A percentile compares a stretch with the other conserved stretches of the same genome.
phyloP scores from a whole-genome alignment of 2,888 invertebrate genomes.

The Spilosoma lubricipeda region DNA sequence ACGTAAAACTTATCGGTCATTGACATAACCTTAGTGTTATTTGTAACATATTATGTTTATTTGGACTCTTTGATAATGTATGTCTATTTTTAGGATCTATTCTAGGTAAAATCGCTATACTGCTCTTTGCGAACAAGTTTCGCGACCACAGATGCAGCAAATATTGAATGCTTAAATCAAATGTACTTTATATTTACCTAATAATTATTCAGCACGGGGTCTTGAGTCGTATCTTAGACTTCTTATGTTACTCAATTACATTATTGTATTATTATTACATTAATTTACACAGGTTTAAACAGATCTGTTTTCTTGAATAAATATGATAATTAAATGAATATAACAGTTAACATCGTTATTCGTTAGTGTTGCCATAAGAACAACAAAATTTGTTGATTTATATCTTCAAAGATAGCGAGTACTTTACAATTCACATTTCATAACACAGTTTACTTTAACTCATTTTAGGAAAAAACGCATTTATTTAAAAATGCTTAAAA shows the following conservation, averaged over 20 bases:
- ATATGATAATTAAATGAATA: neutral
- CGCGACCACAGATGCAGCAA: neutral
- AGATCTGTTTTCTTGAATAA: neutral
- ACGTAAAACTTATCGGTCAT: constrained; percentile 4
- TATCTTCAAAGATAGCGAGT: neutral
- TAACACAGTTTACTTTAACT: too few species aligned
- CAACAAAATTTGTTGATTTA: neutral
- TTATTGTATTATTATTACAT: neutral
- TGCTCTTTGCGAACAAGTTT: neutral
- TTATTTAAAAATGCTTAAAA: too few species aligned
- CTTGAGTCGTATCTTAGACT: neutral
- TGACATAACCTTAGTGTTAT: constrained; percentile 7
- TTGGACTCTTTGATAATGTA: neutral
- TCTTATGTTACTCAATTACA: neutral
- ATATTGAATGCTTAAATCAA: too few species aligned
- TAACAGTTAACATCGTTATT: neutral
- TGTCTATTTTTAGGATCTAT: neutral
- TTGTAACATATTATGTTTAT: neutral
- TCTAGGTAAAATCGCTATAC: neutral
- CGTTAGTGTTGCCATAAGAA: neutral
- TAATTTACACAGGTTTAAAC: neutral
- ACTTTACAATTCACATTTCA: too few species aligned
- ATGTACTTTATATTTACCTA: too few species aligned
- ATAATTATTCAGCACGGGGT: neutral
- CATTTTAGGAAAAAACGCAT: too few species aligned